Conservation (phyloP, 1,140 invertebrate genomes). For the Zaprionus capensis region DNA sequence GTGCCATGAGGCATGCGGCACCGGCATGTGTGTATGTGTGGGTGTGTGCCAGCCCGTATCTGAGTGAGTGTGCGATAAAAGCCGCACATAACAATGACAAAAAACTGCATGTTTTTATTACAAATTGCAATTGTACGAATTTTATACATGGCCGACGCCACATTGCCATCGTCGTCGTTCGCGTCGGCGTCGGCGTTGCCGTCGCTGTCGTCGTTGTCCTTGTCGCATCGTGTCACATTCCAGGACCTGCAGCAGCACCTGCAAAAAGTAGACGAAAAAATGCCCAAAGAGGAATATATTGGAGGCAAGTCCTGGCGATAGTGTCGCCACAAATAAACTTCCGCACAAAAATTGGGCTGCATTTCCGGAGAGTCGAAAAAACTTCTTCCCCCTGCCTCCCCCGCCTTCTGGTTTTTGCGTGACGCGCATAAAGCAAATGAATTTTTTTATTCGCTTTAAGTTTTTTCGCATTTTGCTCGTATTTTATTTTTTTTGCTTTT, state of each 20-base stretch:
- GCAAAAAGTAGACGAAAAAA: constrained; percentile 34
- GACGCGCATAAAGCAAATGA: constrained; percentile 74
- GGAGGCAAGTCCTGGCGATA: constrained; percentile 58
- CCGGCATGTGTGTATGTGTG: background rate
- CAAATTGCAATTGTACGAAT: constrained; percentile 83
- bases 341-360: constrained; percentile 76
- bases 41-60: constrained; percentile 29
- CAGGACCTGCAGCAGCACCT: constrained; percentile 52
- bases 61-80: constrained; percentile 54
- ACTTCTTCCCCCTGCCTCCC: background rate
- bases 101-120: constrained; percentile 82
- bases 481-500: constrained; percentile 47
- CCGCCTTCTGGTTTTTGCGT: constrained; percentile 40
- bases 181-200: background rate
- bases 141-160: constrained; percentile 77
- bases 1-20: background rate
- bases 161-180: constrained; percentile 31
- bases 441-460: constrained; percentile 80
- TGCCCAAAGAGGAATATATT: constrained; percentile 3
- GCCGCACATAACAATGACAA: constrained; percentile 75
- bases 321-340: constrained; percentile 81
- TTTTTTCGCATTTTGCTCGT: constrained; percentile 36
- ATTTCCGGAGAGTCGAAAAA: constrained; percentile 55
- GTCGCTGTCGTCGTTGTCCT: constrained; percentile 37
- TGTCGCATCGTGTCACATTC: constrained; percentile 73